Conservation (phyloP, 2,113 vertebrate genomes). For the Dissostichus mawsoni region DNA sequence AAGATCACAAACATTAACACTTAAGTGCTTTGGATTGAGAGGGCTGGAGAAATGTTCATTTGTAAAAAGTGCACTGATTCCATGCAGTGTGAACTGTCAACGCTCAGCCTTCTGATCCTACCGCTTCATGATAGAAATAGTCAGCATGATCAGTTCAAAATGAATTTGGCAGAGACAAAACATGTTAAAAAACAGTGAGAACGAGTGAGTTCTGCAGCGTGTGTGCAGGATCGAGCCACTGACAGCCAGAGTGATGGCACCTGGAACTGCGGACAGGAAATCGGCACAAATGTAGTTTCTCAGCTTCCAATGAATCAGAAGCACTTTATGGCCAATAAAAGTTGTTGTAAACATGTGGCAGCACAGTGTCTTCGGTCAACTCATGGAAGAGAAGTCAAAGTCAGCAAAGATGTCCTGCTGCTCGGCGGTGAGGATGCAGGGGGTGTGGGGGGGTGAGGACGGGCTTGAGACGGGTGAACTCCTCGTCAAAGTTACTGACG, state of each 20-base stretch:
- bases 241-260: not conserved
- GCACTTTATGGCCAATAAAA: constrained; percentile 2
- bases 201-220: not conserved
- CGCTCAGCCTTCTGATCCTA: not conserved
- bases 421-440: constrained; percentile 71
- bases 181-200: not conserved
- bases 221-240: not conserved
- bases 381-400: constrained; percentile 89
- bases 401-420: constrained; percentile 89
- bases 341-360: not conserved
- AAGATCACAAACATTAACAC: constrained; percentile 51
- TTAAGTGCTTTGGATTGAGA: not conserved
- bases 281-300: constrained; percentile 7
- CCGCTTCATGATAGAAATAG: not conserved
- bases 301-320: not conserved
- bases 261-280: not conserved
- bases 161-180: not conserved
- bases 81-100: not conserved
- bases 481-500: constrained; percentile 90
- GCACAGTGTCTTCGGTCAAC: constrained; percentile 27
- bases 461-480: constrained; percentile 89
- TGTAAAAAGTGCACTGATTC: constrained; percentile 10
- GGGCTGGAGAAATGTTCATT: not conserved
- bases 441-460: constrained; percentile 84
- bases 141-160: not conserved